Percentiles rank a stretch among this genome's conserved stretches.
Evolutionary conservation across 2,797 vertebrate species (phyloP).

Genomic region (Gallinago solitaria): DNA sequence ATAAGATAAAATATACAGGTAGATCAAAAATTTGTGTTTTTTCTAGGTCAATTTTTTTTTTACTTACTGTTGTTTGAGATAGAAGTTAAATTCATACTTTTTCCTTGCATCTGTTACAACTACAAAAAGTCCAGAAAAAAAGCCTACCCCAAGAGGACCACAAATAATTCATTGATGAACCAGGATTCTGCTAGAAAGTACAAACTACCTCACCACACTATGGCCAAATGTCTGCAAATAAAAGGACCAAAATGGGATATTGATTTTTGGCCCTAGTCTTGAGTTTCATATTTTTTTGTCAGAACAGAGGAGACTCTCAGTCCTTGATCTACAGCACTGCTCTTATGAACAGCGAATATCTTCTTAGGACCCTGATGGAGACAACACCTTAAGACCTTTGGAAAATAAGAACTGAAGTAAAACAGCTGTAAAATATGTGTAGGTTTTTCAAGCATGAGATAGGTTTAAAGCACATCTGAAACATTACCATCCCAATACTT

Average conservation of each 20-base stretch:
- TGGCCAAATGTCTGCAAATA: background rate
- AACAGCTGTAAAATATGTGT: background rate
- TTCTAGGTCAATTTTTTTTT: background rate
- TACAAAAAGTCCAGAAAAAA: background rate
- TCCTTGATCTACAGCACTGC: background rate
- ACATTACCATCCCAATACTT: background rate
- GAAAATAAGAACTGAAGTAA: background rate
- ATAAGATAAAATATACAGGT: background rate
- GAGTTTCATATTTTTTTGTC: background rate
- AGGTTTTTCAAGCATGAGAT: background rate
- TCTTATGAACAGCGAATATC: background rate
- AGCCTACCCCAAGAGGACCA: background rate
- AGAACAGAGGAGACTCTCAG: background rate
- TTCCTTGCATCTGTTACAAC: background rate
- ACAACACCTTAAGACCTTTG: background rate
- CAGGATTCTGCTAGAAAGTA: background rate
- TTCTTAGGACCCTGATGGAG: background rate
- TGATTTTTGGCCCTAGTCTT: background rate
- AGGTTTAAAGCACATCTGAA: background rate
- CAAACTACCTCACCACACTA: background rate
- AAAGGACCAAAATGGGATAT: background rate
- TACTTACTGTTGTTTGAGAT: background rate
- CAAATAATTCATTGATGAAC: background rate
- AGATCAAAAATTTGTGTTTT: background rate
- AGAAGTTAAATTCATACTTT: background rate